Evolutionary conservation across 2,113 vertebrate species (phyloP).

Genomic region (Anarhynchus alexandrinus): DNA sequence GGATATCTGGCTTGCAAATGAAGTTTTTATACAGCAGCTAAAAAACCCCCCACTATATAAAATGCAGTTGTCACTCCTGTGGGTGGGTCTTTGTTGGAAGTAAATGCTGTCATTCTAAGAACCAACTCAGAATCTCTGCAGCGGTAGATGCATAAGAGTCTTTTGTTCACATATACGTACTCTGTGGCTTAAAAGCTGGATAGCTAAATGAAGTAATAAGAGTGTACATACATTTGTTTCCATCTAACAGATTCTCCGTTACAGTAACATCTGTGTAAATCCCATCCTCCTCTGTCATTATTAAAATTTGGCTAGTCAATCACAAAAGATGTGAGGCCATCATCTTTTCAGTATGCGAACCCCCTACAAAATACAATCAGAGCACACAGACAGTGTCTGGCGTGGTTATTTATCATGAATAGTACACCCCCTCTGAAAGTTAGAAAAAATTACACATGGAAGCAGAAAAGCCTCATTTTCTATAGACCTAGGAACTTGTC

Average conservation of each 20-base stretch:
- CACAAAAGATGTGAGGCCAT: neutral
- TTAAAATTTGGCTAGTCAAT: neutral
- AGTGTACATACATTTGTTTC: neutral
- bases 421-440: neutral
- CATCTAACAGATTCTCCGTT: neutral
- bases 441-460: neutral
- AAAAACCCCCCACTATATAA: neutral
- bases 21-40: neutral
- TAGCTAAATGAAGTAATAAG: neutral
- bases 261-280: neutral
- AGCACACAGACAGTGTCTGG: neutral
- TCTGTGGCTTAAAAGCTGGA: neutral
- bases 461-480: neutral
- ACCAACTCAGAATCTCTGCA: neutral
- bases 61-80: neutral
- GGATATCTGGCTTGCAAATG: neutral
- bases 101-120: neutral
- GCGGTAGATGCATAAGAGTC: neutral
- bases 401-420: neutral
- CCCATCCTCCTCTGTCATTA: neutral
- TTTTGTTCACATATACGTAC: neutral
- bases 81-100: neutral
- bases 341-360: neutral
- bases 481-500: neutral
- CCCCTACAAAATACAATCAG: neutral